phyloP scores from a whole-genome alignment of 2,797 vertebrate genomes.

The Pseudotriccus pelzelni region DNA sequence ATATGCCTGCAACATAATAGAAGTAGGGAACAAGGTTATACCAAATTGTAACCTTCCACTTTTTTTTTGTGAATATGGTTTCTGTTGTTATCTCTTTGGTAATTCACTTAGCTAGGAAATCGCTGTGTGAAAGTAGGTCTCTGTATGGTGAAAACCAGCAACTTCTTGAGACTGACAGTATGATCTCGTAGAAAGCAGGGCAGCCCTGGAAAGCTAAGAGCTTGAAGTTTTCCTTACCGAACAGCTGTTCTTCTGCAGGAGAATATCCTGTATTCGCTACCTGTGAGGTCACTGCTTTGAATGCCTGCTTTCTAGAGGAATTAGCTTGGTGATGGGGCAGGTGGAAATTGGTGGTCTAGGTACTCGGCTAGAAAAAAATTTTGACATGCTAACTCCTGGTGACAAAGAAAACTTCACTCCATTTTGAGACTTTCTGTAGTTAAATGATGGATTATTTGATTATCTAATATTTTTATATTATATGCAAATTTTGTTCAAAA shows the following conservation, averaged over 20 bases:
- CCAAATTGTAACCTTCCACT: background rate
- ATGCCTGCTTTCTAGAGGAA: background rate
- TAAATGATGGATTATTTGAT: background rate
- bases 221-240: background rate
- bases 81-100: background rate
- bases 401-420: background rate
- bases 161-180: background rate
- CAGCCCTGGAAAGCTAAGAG: background rate
- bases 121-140: background rate
- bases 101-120: background rate
- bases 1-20: background rate
- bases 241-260: background rate
- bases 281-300: background rate
- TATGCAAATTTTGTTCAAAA: background rate
- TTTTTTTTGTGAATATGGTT: background rate
- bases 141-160: background rate
- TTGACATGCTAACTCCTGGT: background rate
- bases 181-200: background rate
- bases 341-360: background rate
- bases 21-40: background rate
- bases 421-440: background rate
- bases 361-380: background rate
- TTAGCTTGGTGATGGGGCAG: accelerated
- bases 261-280: background rate
- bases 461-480: background rate